phyloP scores from a whole-genome alignment of 2,888 invertebrate genomes.

The Pristionchus maxplancki region DNA sequence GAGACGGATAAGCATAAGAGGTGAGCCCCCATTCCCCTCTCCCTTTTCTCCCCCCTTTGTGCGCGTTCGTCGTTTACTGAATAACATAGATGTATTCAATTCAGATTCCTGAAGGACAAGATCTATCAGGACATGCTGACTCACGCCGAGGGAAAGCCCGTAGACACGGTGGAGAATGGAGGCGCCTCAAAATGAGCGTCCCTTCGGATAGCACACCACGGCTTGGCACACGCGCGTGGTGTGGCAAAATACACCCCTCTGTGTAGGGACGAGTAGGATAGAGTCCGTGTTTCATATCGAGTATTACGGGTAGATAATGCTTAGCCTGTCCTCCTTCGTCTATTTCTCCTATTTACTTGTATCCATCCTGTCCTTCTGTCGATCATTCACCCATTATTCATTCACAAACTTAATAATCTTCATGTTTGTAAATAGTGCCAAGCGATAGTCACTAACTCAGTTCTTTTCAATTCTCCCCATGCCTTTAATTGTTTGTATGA shows the following conservation, averaged over 20 bases:
- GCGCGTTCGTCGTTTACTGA: not conserved
- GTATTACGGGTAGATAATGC: conserved; percentile 14
- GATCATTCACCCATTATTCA: not conserved
- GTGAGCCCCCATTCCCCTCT: conserved; percentile 50
- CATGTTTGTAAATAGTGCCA: conserved; percentile 45
- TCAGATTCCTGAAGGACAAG: conserved; percentile 65
- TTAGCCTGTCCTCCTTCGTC: conserved; percentile 16
- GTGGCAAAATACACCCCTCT: not conserved
- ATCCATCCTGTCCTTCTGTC: not conserved
- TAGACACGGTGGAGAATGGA: not conserved
- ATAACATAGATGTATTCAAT: not conserved
- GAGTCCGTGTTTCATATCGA: conserved; percentile 5
- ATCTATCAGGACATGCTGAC: conserved; percentile 62
- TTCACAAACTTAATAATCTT: conserved; percentile 13
- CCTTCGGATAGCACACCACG: not conserved
- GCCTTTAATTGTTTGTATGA: not conserved
- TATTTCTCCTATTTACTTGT: not conserved
- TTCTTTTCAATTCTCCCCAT: not conserved
- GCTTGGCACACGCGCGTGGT: not conserved
- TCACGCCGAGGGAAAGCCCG: not conserved
- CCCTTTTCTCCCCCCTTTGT: not conserved
- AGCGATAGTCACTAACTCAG: conserved; percentile 8
- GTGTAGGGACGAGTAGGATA: not conserved
- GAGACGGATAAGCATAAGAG: conserved; percentile 72
- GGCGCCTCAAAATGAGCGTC: not conserved